Percentiles rank a stretch among this genome's conserved stretches.
Conservation (phyloP, 2,113 vertebrate species). For the Indicator indicator region DNA sequence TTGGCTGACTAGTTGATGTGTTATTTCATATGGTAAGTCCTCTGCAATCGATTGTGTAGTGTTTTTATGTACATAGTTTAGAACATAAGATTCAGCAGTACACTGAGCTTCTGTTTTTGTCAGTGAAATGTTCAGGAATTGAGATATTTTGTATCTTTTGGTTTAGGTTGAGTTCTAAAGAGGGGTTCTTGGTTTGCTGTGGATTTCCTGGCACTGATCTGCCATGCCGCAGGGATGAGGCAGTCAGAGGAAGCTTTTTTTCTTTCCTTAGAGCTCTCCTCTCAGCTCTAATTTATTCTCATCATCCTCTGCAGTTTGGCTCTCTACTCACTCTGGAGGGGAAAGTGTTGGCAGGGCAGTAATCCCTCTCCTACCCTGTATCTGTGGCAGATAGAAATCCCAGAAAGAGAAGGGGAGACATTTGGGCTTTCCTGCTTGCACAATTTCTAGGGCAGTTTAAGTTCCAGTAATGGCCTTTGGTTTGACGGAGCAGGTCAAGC, state of each 20-base stretch:
- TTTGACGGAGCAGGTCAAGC: rapidly evolving
- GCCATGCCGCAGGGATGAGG: neutral
- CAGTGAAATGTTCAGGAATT: neutral
- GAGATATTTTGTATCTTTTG: neutral
- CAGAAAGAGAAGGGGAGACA: neutral
- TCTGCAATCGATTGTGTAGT: neutral
- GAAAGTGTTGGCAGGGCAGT: conserved; percentile 41
- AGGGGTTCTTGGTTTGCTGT: neutral
- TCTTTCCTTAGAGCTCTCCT: conserved; percentile 6
- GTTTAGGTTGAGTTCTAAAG: neutral
- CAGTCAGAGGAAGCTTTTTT: neutral
- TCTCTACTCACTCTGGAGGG: conserved; percentile 10
- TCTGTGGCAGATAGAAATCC: conserved; percentile 35
- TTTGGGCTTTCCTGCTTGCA: neutral
- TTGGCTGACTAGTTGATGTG: neutral
- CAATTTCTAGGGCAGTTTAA: neutral
- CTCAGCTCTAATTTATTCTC: conserved; percentile 45
- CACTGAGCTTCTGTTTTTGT: neutral
- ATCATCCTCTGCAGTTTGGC: conserved; percentile 47
- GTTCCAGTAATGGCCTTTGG: neutral
- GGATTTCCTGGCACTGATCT: neutral
- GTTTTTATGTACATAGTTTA: neutral
- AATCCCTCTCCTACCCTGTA: neutral
- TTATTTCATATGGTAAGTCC: neutral
- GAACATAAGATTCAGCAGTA: neutral